Evolutionary conservation across 2,888 invertebrate genomes (phyloP).

Genomic region (Ethmia dodecea): DNA sequence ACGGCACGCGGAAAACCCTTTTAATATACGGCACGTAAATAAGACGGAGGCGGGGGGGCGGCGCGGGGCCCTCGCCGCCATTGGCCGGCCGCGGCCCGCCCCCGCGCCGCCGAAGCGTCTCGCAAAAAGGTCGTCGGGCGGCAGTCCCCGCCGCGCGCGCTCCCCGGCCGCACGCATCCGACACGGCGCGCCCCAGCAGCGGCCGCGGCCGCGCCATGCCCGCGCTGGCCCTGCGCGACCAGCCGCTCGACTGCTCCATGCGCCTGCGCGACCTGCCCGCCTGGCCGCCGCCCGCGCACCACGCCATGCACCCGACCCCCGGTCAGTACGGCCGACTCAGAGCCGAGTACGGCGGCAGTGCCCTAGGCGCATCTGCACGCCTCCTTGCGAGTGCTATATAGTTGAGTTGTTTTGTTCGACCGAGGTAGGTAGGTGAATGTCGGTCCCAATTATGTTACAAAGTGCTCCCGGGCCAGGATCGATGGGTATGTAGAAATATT

Average conservation of each 20-base stretch:
- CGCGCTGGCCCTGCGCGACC: slow-evolving; percentile 80
- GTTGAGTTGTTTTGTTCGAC: too few species aligned
- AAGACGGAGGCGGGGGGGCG: slow-evolving; percentile 43
- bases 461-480: too few species aligned
- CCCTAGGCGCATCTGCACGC: too few species aligned
- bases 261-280: slow-evolving; percentile 67
- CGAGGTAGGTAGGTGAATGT: too few species aligned
- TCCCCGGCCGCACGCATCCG: slow-evolving; percentile 58
- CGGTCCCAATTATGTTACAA: too few species aligned
- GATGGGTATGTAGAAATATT: too few species aligned
- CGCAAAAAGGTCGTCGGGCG: slow-evolving; percentile 60
- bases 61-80: slow-evolving; percentile 35
- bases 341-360: background rate
- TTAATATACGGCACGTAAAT: slow-evolving; percentile 77
- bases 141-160: slow-evolving; percentile 69
- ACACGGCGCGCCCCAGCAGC: slow-evolving; percentile 71
- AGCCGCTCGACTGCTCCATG: slow-evolving; percentile 87
- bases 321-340: slow-evolving; percentile 48
- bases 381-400: too few species aligned
- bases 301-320: slow-evolving; percentile 36
- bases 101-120: slow-evolving; percentile 53
- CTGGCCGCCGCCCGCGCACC: slow-evolving; percentile 59
- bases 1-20: slow-evolving; percentile 76
- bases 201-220: slow-evolving; percentile 79
- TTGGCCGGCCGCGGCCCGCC: slow-evolving; percentile 58